Conservation (phyloP, 2,888 invertebrate genomes). For the Mellilla xanthometata region DNA sequence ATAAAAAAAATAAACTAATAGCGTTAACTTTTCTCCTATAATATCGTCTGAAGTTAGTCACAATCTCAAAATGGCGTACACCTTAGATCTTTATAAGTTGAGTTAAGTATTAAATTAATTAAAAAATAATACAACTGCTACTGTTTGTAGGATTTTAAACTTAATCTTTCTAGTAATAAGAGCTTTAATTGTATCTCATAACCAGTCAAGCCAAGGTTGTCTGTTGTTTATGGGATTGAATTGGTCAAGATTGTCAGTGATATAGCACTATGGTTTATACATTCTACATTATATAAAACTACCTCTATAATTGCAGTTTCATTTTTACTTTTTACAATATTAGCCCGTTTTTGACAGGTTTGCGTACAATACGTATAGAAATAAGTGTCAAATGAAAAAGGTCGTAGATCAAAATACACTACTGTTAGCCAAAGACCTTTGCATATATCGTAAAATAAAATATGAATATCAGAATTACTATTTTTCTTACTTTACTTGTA, state of each 20-base stretch:
- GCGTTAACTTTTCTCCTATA: no score
- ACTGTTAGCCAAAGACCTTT: no score
- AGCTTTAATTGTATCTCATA: slow-evolving; percentile 21
- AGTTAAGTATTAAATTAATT: no score
- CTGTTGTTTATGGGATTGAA: slow-evolving; percentile 49
- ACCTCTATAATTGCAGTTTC: slow-evolving; percentile 47
- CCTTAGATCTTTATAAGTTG: no score
- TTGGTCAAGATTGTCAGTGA: slow-evolving; percentile 46
- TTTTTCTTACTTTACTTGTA: slow-evolving; percentile 19
- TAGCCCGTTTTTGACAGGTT: slow-evolving; percentile 35
- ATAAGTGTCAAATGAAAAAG: no score
- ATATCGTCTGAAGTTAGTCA: no score
- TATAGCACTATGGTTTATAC: slow-evolving; percentile 19
- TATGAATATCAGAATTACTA: no score
- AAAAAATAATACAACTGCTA: no score
- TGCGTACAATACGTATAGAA: slow-evolving; percentile 28
- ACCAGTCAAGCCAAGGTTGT: slow-evolving; percentile 12
- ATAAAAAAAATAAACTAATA: no score
- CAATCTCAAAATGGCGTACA: no score
- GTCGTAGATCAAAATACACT: no score
- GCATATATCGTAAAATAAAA: no score
- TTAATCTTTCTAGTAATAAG: slow-evolving; percentile 20
- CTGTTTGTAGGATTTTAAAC: slow-evolving; percentile 8
- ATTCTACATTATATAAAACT: slow-evolving; percentile 47
- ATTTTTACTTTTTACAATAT: slow-evolving; percentile 45